Percentiles rank a stretch among this genome's conserved stretches.
These are phyloP conservation scores for Menura novaehollandiae DNA, from an alignment of 2,113 vertebrate species.

Conservation along the genomic window DNA sequence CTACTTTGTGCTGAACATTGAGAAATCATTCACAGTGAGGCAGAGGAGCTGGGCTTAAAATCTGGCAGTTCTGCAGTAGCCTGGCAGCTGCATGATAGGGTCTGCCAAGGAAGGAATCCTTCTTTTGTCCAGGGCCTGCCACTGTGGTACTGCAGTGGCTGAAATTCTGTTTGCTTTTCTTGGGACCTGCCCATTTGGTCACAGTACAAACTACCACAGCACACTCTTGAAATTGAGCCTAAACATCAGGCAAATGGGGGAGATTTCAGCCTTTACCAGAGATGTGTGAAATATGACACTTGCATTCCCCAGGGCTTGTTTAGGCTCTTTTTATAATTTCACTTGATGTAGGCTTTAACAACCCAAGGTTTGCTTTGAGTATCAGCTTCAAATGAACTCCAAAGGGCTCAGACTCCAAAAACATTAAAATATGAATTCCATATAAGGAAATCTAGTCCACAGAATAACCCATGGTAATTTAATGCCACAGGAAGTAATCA, in stretches of 20 bases:
- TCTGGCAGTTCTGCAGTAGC: not conserved
- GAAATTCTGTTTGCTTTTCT: not conserved
- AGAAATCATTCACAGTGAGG: not conserved
- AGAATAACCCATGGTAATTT: not conserved
- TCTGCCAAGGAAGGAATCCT: not conserved
- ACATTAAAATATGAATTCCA: not conserved
- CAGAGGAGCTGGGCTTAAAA: not conserved
- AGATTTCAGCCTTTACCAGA: not conserved
- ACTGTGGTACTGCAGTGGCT: rapidly evolving
- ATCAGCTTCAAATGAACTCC: not conserved
- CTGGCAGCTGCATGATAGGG: not conserved
- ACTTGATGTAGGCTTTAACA: not conserved
- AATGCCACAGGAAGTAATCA: not conserved
- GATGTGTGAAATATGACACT: not conserved
- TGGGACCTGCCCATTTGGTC: not conserved
- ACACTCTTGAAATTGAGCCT: not conserved
- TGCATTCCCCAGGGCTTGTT: not conserved
- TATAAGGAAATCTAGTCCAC: not conserved
- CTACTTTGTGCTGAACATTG: not conserved
- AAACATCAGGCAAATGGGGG: not conserved
- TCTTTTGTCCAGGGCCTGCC: not conserved
- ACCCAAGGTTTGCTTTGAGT: not conserved
- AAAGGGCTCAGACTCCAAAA: not conserved
- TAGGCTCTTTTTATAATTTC: not conserved
- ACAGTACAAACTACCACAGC: not conserved